Percentiles rank a stretch among this genome's conserved stretches.
These are phyloP conservation scores for Lordiphosa andalusiaca DNA, from an alignment of 2,888 invertebrate genomes.

Conservation along the genomic window DNA sequence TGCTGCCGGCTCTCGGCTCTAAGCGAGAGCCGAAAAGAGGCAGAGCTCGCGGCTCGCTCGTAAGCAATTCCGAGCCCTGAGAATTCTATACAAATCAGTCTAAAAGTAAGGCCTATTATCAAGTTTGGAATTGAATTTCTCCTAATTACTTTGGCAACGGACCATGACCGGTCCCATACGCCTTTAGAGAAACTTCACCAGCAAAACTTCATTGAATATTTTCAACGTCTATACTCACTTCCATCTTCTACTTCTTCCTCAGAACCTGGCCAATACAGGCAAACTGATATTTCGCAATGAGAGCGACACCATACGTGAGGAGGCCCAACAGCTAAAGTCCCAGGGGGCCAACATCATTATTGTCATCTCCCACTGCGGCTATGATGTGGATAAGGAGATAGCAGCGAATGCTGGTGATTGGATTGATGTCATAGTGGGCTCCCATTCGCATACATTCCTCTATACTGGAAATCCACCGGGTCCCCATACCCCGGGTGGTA, in stretches of 20 bases:
- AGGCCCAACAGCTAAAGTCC: constrained; percentile 84
- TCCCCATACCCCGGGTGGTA: constrained; percentile 82
- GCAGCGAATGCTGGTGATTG: constrained; percentile 84
- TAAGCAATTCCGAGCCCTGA: too few species aligned
- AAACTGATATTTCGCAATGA: constrained; percentile 87
- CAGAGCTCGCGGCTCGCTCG: too few species aligned
- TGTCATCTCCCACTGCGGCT: constrained; percentile 91
- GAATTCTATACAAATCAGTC: too few species aligned
- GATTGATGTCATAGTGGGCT: constrained; percentile 92
- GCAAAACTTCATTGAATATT: too few species aligned
- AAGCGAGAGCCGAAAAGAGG: too few species aligned
- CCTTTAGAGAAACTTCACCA: too few species aligned
- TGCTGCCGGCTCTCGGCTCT: too few species aligned
- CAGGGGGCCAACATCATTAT: constrained; percentile 89
- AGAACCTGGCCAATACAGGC: constrained; percentile 86
- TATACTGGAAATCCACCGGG: constrained; percentile 84
- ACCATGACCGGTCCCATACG: too few species aligned
- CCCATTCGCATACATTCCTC: constrained; percentile 90
- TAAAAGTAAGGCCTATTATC: too few species aligned
- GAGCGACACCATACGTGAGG: constrained; percentile 84
- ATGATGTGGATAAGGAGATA: constrained; percentile 85
- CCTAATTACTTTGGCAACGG: too few species aligned
- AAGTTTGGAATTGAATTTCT: too few species aligned
- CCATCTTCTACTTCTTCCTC: neutral
- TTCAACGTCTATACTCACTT: too few species aligned